A percentile compares a stretch with the other conserved stretches of the same genome.
These are phyloP conservation scores for Physella acuta DNA, from an alignment of 1,140 invertebrate genomes.

Conservation along the genomic window DNA sequence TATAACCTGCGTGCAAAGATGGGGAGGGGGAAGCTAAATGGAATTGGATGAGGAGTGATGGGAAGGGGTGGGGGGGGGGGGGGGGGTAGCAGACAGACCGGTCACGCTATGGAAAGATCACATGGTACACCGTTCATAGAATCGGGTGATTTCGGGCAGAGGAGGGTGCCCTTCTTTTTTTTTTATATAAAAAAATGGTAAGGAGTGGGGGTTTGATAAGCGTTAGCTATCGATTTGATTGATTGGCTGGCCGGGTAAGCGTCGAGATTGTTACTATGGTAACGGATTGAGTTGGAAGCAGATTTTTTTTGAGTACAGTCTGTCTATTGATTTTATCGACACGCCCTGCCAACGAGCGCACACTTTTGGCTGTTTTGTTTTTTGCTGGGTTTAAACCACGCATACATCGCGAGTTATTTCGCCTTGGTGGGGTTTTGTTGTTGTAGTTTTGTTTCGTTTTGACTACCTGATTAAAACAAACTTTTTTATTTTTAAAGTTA, in stretches of 20 bases:
- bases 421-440: too few species aligned
- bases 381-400: too few species aligned
- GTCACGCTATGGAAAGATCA: neutral
- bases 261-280: slow-evolving; percentile 6
- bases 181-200: too few species aligned
- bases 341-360: neutral
- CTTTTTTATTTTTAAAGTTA: too few species aligned
- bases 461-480: too few species aligned
- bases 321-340: slow-evolving; percentile 3
- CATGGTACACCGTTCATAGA: too few species aligned
- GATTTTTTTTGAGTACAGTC: slow-evolving; percentile 10
- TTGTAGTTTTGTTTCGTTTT: too few species aligned
- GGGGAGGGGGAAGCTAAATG: neutral
- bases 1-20: too few species aligned
- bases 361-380: too few species aligned
- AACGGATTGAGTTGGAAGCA: slow-evolving; percentile 1
- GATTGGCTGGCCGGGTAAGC: neutral
- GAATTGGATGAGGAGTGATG: neutral
- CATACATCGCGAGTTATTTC: too few species aligned
- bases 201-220: neutral
- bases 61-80: neutral
- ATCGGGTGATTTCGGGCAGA: too few species aligned
- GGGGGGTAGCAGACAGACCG: neutral
- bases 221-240: neutral
- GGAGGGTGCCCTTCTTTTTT: too few species aligned